These are phyloP conservation scores for Hoplodrina ambigua DNA, from an alignment of 2,888 invertebrate genomes.

Conservation along the genomic window DNA sequence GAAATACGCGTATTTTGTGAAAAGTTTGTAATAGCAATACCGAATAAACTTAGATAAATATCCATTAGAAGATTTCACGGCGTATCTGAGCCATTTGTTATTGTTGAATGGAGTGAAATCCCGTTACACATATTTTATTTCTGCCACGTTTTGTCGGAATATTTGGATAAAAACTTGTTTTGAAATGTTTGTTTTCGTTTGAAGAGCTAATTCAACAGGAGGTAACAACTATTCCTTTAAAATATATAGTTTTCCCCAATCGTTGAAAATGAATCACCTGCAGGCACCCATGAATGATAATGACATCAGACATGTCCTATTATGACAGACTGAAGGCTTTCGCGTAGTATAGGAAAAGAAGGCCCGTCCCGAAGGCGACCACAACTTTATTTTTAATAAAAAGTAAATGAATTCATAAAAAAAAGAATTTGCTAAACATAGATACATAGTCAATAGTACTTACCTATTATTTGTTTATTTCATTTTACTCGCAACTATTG, in stretches of 20 bases:
- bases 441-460: not conserved
- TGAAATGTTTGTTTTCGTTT: slow-evolving; percentile 69
- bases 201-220: slow-evolving; percentile 46
- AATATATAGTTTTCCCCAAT: slow-evolving; percentile 17
- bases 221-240: slow-evolving; percentile 40
- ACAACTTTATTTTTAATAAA: too few relatives aligned
- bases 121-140: slow-evolving; percentile 67
- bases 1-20: slow-evolving; percentile 23
- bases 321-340: slow-evolving; percentile 15
- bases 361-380: too few relatives aligned
- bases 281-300: slow-evolving; percentile 40
- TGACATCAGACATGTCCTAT: slow-evolving; percentile 73
- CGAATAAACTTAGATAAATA: not conserved
- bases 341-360: not conserved
- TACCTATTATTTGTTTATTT: not conserved
- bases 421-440: too few relatives aligned
- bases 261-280: slow-evolving; percentile 58
- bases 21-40: slow-evolving; percentile 25
- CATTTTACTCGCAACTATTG: not conserved
- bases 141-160: slow-evolving; percentile 81
- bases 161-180: slow-evolving; percentile 54
- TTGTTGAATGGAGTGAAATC: slow-evolving; percentile 46
- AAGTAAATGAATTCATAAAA: too few relatives aligned
- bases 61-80: not conserved
- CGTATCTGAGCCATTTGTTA: slow-evolving; percentile 2